Conservation (phyloP, 2,888 invertebrate genomes). For the Stenodera caucasica region DNA sequence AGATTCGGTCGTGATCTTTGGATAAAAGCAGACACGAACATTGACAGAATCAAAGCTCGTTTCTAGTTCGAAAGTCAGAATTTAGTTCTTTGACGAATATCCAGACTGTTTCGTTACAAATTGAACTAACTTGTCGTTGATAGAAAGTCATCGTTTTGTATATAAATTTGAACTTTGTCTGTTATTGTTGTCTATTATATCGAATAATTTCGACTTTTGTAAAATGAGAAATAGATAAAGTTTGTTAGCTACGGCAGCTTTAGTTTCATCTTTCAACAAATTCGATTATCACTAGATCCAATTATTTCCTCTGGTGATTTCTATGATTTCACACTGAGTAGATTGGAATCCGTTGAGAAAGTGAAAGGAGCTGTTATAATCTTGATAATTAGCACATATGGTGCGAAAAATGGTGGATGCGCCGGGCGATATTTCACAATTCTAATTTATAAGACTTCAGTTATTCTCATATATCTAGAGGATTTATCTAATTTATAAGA, state of each 20-base stretch:
- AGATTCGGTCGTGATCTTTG: neutral
- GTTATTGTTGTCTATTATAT: neutral
- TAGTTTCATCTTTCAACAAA: neutral
- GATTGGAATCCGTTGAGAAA: no score
- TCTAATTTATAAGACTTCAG: no score
- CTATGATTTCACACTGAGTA: neutral
- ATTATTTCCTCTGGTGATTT: neutral
- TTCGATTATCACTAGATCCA: neutral
- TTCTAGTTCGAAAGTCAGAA: neutral
- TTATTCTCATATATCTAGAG: no score
- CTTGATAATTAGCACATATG: neutral
- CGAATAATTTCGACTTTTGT: neutral
- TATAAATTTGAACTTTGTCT: neutral
- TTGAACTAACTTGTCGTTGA: conserved; percentile 4
- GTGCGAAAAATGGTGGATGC: neutral
- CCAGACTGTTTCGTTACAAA: neutral
- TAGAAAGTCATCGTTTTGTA: neutral
- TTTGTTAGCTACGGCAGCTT: neutral
- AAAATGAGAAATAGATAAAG: neutral
- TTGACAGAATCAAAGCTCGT: neutral
- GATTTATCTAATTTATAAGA: no score
- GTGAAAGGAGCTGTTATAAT: neutral
- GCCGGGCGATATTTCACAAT: neutral
- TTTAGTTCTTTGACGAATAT: neutral
- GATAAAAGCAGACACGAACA: neutral